Conservation (phyloP, 2,113 vertebrate species). For the Podocnemis expansa region DNA sequence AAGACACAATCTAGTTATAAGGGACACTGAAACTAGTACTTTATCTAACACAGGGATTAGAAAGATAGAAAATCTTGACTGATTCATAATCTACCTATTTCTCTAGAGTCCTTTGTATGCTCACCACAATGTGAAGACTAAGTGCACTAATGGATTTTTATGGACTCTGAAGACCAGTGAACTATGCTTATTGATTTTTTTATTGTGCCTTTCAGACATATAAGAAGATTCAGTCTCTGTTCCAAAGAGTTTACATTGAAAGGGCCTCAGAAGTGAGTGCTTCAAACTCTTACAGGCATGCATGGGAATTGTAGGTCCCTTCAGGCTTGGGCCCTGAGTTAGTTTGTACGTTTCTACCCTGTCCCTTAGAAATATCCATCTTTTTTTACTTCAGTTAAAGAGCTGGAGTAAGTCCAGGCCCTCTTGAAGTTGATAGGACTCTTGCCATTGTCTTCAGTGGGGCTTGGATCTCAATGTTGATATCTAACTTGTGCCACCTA, state of each 20-base stretch:
- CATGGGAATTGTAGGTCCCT: not conserved
- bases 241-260: not conserved
- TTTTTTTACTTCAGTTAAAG: no score
- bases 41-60: not conserved
- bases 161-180: not conserved
- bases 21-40: not conserved
- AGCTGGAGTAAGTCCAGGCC: no score
- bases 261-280: not conserved
- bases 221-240: not conserved
- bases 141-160: not conserved
- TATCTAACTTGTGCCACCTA: no score
- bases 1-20: not conserved
- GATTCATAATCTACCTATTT: not conserved
- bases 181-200: not conserved
- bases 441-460: no score
- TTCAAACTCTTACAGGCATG: not conserved
- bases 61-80: not conserved
- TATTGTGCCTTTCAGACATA: not conserved
- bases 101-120: not conserved
- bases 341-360: not conserved
- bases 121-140: not conserved
- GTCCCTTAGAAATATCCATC: not conserved
- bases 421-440: no score
- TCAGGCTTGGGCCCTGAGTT: not conserved
- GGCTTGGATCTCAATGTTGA: no score